phyloP scores from a whole-genome alignment of 2,797 vertebrate genomes.

The Urocyon cinereoargenteus region DNA sequence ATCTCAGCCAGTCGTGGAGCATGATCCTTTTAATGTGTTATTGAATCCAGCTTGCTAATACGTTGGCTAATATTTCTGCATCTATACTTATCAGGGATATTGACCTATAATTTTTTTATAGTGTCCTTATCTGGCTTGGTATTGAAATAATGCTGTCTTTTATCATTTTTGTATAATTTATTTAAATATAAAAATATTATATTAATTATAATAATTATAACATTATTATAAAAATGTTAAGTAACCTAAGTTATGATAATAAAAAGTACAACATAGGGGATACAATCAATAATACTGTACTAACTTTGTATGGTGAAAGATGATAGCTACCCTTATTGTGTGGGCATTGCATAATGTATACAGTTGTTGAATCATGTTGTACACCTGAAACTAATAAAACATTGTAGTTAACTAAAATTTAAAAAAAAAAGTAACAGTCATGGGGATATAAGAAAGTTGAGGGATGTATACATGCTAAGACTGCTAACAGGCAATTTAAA shows the following conservation, averaged over 20 bases:
- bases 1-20: not conserved
- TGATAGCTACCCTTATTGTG: not conserved
- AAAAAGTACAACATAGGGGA: not conserved
- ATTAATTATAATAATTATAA: too few species aligned
- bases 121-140: not conserved
- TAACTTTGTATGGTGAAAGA: not conserved
- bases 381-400: not conserved
- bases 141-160: not conserved
- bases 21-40: not conserved
- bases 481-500: not conserved
- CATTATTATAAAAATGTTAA: not conserved
- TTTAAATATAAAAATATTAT: not conserved
- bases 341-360: not conserved
- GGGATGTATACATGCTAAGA: not conserved
- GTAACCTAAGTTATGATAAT: not conserved
- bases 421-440: not conserved
- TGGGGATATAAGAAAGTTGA: not conserved
- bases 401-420: not conserved
- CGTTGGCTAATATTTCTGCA: not conserved
- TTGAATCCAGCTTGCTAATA: not conserved
- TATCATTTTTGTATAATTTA: not conserved
- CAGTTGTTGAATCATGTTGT: too few species aligned
- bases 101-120: not conserved
- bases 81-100: not conserved
- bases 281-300: not conserved